Conservation (phyloP, 2,888 invertebrate species). For the Osmoderma eremita region DNA sequence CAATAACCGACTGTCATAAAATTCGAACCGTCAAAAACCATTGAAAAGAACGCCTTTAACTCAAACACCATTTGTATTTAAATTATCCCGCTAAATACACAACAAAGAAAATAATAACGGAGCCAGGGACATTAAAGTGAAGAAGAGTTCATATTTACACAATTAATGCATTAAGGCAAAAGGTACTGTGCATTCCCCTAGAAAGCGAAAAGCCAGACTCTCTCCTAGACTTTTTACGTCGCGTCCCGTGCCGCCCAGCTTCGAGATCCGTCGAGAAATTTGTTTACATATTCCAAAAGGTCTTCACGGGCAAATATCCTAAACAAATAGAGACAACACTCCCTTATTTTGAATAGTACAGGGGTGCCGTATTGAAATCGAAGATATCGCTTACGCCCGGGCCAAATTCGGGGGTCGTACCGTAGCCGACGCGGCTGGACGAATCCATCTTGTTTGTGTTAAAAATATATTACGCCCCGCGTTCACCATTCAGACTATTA, state of each 20-base stretch:
- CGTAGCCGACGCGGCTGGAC: not conserved
- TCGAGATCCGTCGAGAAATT: constrained; percentile 51
- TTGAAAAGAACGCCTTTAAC: constrained; percentile 17
- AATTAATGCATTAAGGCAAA: constrained; percentile 48
- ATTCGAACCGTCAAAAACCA: constrained; percentile 8
- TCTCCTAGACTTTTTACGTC: constrained; percentile 43
- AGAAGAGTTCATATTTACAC: constrained; percentile 47
- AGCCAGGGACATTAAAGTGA: constrained; percentile 31
- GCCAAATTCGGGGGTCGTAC: constrained; percentile 18
- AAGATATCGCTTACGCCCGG: constrained; percentile 46
- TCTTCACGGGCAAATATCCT: constrained; percentile 58
- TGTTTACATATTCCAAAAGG: constrained; percentile 58
- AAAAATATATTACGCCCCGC: constrained; percentile 30
- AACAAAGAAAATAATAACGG: constrained; percentile 32
- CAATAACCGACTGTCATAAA: constrained; percentile 10
- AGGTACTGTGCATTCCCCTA: constrained; percentile 40
- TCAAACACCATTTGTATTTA: constrained; percentile 34
- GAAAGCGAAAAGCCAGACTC: constrained; percentile 31
- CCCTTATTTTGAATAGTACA: constrained; percentile 52
- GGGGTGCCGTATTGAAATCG: constrained; percentile 50
- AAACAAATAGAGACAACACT: constrained; percentile 59
- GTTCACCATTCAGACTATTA: constrained; percentile 26
- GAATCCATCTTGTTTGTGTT: constrained; percentile 41
- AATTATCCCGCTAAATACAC: constrained; percentile 35
- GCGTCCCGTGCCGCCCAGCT: not conserved